A percentile compares a stretch with the other conserved stretches of the same genome.
These are phyloP conservation scores for Meghimatium bilineatum DNA, from an alignment of 2,888 invertebrate species.

Conservation along the genomic window DNA sequence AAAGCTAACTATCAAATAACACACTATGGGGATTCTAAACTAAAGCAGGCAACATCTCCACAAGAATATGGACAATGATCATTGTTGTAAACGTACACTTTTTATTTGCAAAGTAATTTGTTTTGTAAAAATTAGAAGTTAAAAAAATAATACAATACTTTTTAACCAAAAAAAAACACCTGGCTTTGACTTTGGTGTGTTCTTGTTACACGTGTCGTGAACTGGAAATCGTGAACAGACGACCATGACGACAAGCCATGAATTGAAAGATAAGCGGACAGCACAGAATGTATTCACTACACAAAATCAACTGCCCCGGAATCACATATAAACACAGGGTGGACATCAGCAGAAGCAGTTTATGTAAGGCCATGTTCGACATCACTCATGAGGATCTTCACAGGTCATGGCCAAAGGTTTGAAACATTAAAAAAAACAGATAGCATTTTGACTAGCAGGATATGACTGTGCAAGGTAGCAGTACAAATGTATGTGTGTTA, in stretches of 20 bases:
- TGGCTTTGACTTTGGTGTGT: slow-evolving; percentile 29
- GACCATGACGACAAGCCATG: background rate
- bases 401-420: background rate
- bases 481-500: background rate
- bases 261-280: background rate
- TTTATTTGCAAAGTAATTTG: slow-evolving; percentile 42
- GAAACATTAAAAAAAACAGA: background rate
- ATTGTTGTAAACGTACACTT: slow-evolving; percentile 34
- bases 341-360: background rate
- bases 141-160: slow-evolving; percentile 17
- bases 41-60: no score
- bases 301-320: background rate
- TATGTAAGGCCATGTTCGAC: background rate
- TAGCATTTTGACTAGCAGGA: background rate
- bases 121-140: slow-evolving; percentile 43
- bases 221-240: no score
- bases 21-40: no score
- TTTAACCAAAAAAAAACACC: slow-evolving; percentile 15
- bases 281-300: background rate
- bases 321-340: background rate
- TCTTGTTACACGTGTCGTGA: background rate
- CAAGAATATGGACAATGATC: background rate
- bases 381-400: background rate
- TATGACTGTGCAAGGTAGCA: background rate
- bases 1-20: no score